phyloP scores from a whole-genome alignment of 2,888 invertebrate species.

The Zhuqinia jingwanae region DNA sequence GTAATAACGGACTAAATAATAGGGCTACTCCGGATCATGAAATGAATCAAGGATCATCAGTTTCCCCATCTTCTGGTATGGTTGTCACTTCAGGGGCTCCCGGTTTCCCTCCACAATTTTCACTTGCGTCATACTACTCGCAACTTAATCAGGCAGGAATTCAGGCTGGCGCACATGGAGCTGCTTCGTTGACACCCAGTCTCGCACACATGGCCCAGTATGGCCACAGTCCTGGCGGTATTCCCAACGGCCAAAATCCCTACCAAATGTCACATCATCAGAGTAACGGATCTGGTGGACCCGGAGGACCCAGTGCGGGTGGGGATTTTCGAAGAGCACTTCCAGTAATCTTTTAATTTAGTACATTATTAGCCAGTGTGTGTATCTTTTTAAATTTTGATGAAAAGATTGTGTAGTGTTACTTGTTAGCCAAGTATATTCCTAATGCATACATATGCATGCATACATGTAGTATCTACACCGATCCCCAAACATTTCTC shows the following conservation, averaged over 20 bases:
- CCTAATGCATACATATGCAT: no score
- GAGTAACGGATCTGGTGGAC: slow-evolving; percentile 70
- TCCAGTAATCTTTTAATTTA: slow-evolving; percentile 88
- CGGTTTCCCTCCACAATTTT: slow-evolving; percentile 78
- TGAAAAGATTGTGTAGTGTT: no score
- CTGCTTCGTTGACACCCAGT: slow-evolving; percentile 73
- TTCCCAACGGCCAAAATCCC: slow-evolving; percentile 78
- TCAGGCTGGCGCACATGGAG: slow-evolving; percentile 68
- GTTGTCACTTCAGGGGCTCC: slow-evolving; percentile 76
- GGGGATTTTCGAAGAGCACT: slow-evolving; percentile 87
- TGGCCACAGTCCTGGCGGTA: slow-evolving; percentile 74
- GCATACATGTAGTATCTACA: not conserved
- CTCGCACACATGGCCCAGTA: slow-evolving; percentile 78
- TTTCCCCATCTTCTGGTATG: slow-evolving; percentile 74
- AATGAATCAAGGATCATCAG: slow-evolving; percentile 68
- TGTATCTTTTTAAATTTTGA: not conserved
- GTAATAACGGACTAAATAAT: slow-evolving; percentile 62
- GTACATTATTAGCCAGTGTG: not conserved
- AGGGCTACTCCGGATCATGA: slow-evolving; percentile 75
- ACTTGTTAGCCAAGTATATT: no score
- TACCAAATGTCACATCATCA: slow-evolving; percentile 78
- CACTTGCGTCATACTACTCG: slow-evolving; percentile 80
- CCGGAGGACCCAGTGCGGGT: slow-evolving; percentile 81
- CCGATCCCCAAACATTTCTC: not conserved
- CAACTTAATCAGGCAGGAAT: slow-evolving; percentile 80